Evolutionary conservation across 2,113 vertebrate species (phyloP), one percentile per base, ranked within the genome.

Genomic region (Pardalotus punctatus): DNA sequence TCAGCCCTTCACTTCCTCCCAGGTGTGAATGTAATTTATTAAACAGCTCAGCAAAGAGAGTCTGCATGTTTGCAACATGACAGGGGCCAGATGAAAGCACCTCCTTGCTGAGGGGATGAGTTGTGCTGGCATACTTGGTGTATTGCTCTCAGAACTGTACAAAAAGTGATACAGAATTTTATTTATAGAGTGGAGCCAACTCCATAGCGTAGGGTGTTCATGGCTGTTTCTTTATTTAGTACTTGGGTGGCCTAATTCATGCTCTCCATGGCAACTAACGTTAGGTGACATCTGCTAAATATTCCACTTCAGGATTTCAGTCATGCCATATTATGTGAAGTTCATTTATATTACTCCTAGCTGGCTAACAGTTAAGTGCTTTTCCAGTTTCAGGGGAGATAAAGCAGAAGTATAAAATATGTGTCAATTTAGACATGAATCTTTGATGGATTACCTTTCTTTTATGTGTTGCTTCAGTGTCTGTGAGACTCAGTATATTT

Each of bases 231-330:
- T 96, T 94, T 96, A 90, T 96, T 97, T 96, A 97, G 96, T 84
- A 0, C 93, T 95, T 88, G 90, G 64, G 94, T 97, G 94, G 92
- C 96, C 96, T 96, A 96, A 96, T 96, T 97, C 90, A 78, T 81
- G 62, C 79, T 96, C 93, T 93, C 96, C 95, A 97, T 94, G 85
- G 96, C 94, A 96, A 93, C 96, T 90, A 70, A 94, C 7, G 48
- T 95, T 90, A 64, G 88, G 77, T 96, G 93, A 92, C 92, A 95
- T 93, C 93, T 96, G 96, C 82, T 96, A 84, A 96, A 88, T 96
- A 88, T 88, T 97, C 61, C 72, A 88, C 80, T 97, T 90, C 38
- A 47, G 88, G 84, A 38, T 96, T 88, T 88, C 90, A 95, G 82
- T 88, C 76, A 23, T 95, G 88, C 80, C 70, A 64, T 40, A 8